phyloP scores from a whole-genome alignment of 2,888 invertebrate genomes.

The Seira musarum region DNA sequence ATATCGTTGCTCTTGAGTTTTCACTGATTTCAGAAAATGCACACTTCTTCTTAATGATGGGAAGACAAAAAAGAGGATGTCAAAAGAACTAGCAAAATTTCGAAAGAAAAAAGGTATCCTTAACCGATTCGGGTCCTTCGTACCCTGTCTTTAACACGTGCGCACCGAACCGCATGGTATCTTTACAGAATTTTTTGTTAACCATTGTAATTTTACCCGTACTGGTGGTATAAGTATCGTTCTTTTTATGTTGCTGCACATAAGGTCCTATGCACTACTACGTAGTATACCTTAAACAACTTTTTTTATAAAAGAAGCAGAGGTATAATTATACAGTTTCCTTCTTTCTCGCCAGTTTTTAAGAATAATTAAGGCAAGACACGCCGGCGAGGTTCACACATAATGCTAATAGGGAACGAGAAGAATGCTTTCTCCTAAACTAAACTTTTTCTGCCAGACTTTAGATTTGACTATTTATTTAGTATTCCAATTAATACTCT shows the following conservation, averaged over 20 bases:
- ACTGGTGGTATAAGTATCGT: not conserved
- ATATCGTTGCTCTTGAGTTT: too few relatives aligned
- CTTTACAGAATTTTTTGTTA: constrained; percentile 44
- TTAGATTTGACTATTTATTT: constrained; percentile 9
- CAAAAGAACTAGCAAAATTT: too few relatives aligned
- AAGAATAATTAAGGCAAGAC: constrained; percentile 48
- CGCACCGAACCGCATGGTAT: constrained; percentile 42
- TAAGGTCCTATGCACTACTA: not conserved
- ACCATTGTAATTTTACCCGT: constrained; percentile 37
- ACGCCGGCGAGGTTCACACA: constrained; percentile 36
- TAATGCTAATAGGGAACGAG: constrained; percentile 54
- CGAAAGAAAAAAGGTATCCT: not conserved
- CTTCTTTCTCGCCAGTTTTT: constrained; percentile 23
- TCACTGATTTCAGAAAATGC: too few relatives aligned
- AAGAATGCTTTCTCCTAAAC: constrained; percentile 47
- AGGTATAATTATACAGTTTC: constrained; percentile 45
- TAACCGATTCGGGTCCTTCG: not conserved
- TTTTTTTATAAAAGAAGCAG: not conserved
- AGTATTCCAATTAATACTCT: constrained; percentile 49
- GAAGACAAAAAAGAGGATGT: too few relatives aligned
- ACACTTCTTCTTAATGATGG: too few relatives aligned
- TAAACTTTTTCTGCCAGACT: not conserved
- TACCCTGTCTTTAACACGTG: constrained; percentile 45
- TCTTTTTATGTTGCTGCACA: not conserved
- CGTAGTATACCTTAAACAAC: not conserved